A percentile compares a stretch with the other conserved stretches of the same genome.
Conservation (phyloP, 2,797 vertebrate genomes). For the Sebastes nivosus region DNA sequence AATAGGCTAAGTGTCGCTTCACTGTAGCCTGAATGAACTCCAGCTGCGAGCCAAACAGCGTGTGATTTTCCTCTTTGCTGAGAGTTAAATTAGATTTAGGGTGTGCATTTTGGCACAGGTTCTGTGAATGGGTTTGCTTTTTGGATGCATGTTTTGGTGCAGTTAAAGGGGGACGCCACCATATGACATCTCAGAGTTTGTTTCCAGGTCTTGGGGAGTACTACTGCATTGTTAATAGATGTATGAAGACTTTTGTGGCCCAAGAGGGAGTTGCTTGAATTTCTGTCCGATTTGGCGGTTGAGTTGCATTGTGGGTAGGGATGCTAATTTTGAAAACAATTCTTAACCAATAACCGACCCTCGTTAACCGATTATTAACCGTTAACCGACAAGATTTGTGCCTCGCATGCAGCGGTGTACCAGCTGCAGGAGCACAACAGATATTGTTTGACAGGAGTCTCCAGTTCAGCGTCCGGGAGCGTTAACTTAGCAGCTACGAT, state of each 20-base stretch:
- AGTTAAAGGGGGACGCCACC: not conserved
- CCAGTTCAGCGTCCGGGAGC: too few relatives aligned
- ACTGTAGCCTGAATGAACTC: slow-evolving; percentile 65
- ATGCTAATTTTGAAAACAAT: too few relatives aligned
- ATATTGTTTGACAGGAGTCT: too few relatives aligned
- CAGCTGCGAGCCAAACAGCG: slow-evolving; percentile 48
- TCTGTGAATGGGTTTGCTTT: not conserved
- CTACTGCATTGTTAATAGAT: not conserved
- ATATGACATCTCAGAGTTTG: not conserved
- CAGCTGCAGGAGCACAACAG: too few relatives aligned
- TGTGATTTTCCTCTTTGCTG: slow-evolving; percentile 26
- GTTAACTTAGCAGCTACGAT: too few relatives aligned
- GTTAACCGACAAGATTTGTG: too few relatives aligned
- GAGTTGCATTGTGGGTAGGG: not conserved
- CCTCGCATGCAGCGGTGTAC: too few relatives aligned
- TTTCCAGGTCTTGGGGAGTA: not conserved
- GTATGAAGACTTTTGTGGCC: not conserved
- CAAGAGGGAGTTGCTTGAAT: not conserved
- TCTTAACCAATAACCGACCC: too few relatives aligned
- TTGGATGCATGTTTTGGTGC: not conserved
- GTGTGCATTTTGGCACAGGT: not conserved
- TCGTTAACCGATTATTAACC: too few relatives aligned
- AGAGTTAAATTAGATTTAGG: slow-evolving; percentile 13
- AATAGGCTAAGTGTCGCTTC: slow-evolving; percentile 75
- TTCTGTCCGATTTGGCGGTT: not conserved